phyloP scores from a whole-genome alignment of 2,888 invertebrate species.

The Limnephilus marmoratus region DNA sequence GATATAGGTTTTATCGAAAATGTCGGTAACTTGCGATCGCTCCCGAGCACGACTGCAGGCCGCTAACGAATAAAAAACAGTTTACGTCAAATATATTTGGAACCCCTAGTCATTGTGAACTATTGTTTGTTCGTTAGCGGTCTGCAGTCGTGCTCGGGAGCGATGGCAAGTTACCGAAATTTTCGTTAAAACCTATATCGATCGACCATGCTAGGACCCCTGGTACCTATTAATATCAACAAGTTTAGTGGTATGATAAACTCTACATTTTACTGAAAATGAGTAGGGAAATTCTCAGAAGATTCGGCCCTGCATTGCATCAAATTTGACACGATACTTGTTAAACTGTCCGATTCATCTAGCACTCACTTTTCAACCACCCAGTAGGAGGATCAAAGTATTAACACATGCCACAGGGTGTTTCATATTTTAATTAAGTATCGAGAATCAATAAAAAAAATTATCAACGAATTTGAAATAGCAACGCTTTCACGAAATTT shows the following conservation, averaged over 20 bases:
- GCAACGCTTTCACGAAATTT: not conserved
- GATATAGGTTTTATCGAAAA: too few species aligned
- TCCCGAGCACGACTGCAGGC: too few species aligned
- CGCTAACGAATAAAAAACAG: too few species aligned
- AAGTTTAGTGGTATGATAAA: not conserved
- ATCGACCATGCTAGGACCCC: too few species aligned
- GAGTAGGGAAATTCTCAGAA: not conserved
- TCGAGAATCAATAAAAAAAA: not conserved
- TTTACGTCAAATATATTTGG: too few species aligned
- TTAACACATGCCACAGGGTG: not conserved
- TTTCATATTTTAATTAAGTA: not conserved
- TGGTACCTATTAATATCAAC: not conserved
- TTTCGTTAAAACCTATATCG: too few species aligned
- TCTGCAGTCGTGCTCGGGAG: too few species aligned
- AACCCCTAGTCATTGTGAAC: too few species aligned
- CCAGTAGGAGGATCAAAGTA: not conserved
- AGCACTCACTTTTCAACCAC: not conserved
- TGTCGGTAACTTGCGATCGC: too few species aligned
- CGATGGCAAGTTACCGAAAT: too few species aligned
- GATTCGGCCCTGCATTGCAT: not conserved
- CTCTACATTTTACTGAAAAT: not conserved
- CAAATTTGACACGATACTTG: not conserved
- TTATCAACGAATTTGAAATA: not conserved
- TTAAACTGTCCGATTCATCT: not conserved
- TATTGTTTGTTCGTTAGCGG: too few species aligned